These are phyloP conservation scores for Caradrina clavipalpis DNA, from an alignment of 2,888 invertebrate genomes.

Conservation along the genomic window DNA sequence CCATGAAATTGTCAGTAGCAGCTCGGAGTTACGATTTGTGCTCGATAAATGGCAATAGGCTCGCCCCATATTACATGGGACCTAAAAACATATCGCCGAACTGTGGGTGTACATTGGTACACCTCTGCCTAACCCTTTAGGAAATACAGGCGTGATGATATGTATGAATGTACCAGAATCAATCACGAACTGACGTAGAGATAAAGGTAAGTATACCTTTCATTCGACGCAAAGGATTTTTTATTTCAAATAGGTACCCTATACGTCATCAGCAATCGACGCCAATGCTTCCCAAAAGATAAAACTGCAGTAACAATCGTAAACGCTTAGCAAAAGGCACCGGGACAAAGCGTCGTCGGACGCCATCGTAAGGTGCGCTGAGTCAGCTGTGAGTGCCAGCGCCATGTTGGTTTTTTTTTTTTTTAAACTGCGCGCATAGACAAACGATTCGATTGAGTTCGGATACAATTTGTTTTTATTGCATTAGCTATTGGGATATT, in stretches of 20 bases:
- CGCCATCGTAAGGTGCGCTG: constrained; percentile 82
- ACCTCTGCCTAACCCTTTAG: too few relatives aligned
- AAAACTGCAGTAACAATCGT: constrained; percentile 70
- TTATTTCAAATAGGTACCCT: constrained; percentile 55
- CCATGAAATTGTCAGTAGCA: too few relatives aligned
- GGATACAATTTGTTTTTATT: constrained; percentile 73
- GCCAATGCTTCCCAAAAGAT: constrained; percentile 67
- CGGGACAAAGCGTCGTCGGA: constrained; percentile 70
- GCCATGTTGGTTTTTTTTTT: constrained; percentile 83
- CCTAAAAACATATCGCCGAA: too few relatives aligned
- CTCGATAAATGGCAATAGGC: too few relatives aligned
- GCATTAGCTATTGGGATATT: constrained; percentile 58
- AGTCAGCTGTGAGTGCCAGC: constrained; percentile 83
- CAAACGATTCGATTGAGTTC: constrained; percentile 74
- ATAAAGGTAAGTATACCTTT: constrained; percentile 9
- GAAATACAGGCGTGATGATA: too few relatives aligned
- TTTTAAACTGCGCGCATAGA: constrained; percentile 78
- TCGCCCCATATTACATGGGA: too few relatives aligned
- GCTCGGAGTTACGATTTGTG: too few relatives aligned
- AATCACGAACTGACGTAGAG: constrained; percentile 10
- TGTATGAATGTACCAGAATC: constrained; percentile 8
- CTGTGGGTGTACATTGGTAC: too few relatives aligned
- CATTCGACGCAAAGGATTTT: constrained; percentile 32
- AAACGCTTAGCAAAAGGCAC: constrained; percentile 72
- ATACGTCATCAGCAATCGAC: constrained; percentile 56